Evolutionary conservation across 2,888 invertebrate genomes (phyloP).

Genomic region (Lordiphosa fenestrarum): DNA sequence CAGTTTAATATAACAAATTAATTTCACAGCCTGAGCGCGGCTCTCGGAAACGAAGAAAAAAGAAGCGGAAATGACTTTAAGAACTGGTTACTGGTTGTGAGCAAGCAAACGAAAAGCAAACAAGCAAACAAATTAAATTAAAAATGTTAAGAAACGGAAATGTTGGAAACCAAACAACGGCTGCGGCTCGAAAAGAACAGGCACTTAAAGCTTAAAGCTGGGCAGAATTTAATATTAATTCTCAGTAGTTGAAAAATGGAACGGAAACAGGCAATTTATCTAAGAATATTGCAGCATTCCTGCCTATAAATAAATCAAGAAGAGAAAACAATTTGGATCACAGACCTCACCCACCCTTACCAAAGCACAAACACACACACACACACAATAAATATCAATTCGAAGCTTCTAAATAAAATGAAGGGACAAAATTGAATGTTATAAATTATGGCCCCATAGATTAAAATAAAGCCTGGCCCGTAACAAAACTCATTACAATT

Average conservation of each 20-base stretch:
- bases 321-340: slow-evolving; percentile 12
- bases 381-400: slow-evolving; percentile 9
- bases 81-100: neutral
- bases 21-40: slow-evolving; percentile 22
- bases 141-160: neutral
- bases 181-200: neutral
- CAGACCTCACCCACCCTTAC: neutral
- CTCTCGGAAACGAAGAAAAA: slow-evolving; percentile 12
- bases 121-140: slow-evolving; percentile 2
- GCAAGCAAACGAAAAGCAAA: neutral
- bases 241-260: slow-evolving; percentile 4
- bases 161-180: neutral
- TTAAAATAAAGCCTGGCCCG: slow-evolving; percentile 9
- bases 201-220: slow-evolving; percentile 2
- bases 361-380: neutral
- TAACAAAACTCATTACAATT: slow-evolving; percentile 2
- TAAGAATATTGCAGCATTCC: slow-evolving; percentile 28
- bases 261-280: slow-evolving; percentile 8
- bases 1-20: slow-evolving; percentile 68
- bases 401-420: neutral
- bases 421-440: slow-evolving; percentile 8
- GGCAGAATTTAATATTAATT: neutral
- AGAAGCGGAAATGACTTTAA: slow-evolving; percentile 13
- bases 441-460: slow-evolving; percentile 26
- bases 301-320: slow-evolving; percentile 30